These are phyloP conservation scores for Spinus pinus DNA, from an alignment of 2,797 vertebrate genomes.

Conservation along the genomic window DNA sequence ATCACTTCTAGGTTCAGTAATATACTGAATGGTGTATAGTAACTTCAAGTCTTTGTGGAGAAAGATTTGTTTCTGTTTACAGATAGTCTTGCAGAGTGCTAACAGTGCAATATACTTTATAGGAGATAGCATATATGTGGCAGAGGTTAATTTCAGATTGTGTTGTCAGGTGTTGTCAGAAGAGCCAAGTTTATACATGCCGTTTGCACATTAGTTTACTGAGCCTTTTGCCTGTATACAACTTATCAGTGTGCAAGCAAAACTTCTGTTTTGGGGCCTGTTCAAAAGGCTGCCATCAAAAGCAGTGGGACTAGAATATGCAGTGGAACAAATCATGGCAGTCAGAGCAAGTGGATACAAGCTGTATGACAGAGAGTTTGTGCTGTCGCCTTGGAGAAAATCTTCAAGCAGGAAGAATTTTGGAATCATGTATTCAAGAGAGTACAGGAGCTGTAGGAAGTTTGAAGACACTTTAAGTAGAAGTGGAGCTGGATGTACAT, in stretches of 20 bases:
- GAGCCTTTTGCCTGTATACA: not conserved
- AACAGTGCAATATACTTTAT: not conserved
- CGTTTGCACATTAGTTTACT: not conserved
- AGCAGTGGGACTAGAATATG: not conserved
- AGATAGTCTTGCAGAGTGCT: not conserved
- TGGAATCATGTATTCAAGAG: not conserved
- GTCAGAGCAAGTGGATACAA: not conserved
- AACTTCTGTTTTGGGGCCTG: not conserved
- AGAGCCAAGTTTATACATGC: not conserved
- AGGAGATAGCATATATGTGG: not conserved
- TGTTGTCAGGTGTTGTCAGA: not conserved
- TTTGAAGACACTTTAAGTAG: not conserved
- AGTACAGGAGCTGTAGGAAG: not conserved
- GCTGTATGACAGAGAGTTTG: accelerated
- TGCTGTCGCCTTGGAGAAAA: not conserved
- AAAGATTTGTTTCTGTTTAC: not conserved
- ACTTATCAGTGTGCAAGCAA: not conserved
- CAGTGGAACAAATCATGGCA: not conserved
- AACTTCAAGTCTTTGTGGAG: not conserved
- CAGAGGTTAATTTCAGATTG: not conserved
- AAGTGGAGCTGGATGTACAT: not conserved
- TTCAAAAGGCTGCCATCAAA: not conserved
- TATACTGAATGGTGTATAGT: not conserved
- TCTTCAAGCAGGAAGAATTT: not conserved
- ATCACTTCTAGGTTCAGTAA: not conserved